phyloP scores from a whole-genome alignment of 2,113 vertebrate genomes.

The Saguinus midas region DNA sequence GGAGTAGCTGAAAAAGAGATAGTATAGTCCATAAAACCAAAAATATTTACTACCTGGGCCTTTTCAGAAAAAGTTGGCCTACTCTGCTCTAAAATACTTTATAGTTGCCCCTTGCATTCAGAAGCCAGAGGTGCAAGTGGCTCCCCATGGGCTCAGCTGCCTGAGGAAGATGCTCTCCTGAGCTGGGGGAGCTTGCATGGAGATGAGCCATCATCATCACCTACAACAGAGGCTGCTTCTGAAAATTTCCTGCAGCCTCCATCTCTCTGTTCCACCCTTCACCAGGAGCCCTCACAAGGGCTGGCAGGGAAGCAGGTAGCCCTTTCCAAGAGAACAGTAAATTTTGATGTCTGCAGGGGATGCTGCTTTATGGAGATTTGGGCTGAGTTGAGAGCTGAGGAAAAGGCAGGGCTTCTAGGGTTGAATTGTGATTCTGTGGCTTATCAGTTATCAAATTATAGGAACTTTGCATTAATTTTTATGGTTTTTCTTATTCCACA shows the following conservation, averaged over 20 bases:
- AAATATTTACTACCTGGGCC: not conserved
- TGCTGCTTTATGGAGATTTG: not conserved
- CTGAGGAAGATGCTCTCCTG: not conserved
- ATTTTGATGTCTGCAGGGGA: not conserved
- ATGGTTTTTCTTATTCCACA: not conserved
- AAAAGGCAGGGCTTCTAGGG: accelerated
- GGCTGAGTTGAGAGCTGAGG: not conserved
- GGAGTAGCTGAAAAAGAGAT: not conserved
- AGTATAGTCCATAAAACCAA: not conserved
- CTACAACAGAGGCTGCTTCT: not conserved
- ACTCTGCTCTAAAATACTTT: not conserved
- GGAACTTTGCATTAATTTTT: not conserved
- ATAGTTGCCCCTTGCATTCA: not conserved
- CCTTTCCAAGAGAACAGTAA: not conserved
- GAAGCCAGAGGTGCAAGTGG: not conserved
- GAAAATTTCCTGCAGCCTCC: not conserved
- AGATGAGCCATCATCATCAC: not conserved
- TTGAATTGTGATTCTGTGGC: not conserved
- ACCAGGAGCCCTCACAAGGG: too few species aligned
- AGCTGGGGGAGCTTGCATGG: not conserved
- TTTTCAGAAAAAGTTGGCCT: not conserved
- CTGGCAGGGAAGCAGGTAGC: accelerated
- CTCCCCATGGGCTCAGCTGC: not conserved
- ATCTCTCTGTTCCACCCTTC: not conserved
- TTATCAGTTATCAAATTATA: not conserved